Conservation (phyloP, 2,888 invertebrate species). For the Griposia aprilina region DNA sequence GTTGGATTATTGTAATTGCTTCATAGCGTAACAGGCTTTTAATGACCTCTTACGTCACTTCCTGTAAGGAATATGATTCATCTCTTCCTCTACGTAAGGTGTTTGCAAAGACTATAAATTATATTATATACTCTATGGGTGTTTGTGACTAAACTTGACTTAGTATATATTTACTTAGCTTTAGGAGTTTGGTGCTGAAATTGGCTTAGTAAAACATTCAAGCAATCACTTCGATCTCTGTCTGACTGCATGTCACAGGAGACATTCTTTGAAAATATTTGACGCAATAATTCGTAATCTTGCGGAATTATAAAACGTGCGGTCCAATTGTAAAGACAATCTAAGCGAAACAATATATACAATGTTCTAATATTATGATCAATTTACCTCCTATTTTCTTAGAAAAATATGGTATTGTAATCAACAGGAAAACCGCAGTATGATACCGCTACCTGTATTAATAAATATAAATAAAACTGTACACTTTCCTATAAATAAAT, state of each 20-base stretch:
- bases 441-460: not conserved
- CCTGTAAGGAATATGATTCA: not conserved
- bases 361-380: not conserved
- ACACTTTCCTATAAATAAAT: not conserved
- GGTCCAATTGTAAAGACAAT: not conserved
- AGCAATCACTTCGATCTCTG: not conserved
- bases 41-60: constrained; percentile 16
- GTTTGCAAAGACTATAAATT: too few relatives aligned
- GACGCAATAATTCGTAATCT: not conserved
- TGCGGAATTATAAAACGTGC: too few relatives aligned
- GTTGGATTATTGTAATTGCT: constrained; percentile 33
- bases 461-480: not conserved
- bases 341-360: not conserved
- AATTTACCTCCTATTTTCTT: constrained; percentile 36
- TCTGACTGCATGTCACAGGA: not conserved
- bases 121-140: too few relatives aligned
- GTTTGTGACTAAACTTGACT: not conserved
- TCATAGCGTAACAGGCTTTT: constrained; percentile 16
- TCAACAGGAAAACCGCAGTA: constrained; percentile 43
- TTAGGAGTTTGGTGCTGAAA: not conserved
- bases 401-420: constrained; percentile 23
- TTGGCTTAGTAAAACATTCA: not conserved
- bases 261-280: not conserved
- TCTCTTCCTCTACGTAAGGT: not conserved
- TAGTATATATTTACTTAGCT: not conserved